Evolutionary conservation across 2,888 invertebrate genomes (phyloP).

Genomic region (Willowsia nigromaculata): DNA sequence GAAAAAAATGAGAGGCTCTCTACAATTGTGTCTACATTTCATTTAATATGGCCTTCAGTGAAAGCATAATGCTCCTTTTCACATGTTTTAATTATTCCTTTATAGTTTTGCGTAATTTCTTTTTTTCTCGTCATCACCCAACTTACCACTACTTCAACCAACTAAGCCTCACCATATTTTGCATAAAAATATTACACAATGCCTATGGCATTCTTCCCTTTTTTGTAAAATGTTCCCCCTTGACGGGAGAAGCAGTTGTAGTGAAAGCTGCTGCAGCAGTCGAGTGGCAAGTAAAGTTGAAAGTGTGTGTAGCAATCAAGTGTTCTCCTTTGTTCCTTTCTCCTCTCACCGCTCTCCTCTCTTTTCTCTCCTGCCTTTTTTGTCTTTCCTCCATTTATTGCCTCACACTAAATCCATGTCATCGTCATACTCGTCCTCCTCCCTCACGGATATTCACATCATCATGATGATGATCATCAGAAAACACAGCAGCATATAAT

Average conservation of each 20-base stretch:
- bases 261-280: not conserved
- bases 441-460: conserved; percentile 37
- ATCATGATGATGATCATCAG: conserved; percentile 5
- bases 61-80: conserved; percentile 24
- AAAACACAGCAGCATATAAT: conserved; percentile 9
- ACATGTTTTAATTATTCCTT: conserved; percentile 56
- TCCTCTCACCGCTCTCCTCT: too few relatives aligned
- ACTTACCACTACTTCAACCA: not conserved
- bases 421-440: conserved; percentile 10
- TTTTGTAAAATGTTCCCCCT: not conserved
- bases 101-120: conserved; percentile 34
- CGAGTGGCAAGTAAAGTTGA: conserved; percentile 3
- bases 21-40: not conserved
- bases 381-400: conserved; percentile 27
- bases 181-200: not conserved
- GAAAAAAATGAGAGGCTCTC: not conserved
- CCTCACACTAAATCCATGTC: conserved; percentile 48
- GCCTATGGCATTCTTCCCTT: not conserved
- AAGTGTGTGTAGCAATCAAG: conserved; percentile 39
- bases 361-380: not conserved
- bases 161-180: not conserved
- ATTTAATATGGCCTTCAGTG: not conserved
- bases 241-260: not conserved
- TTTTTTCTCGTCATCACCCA: not conserved
- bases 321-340: not conserved